Percentiles rank a stretch among this genome's conserved stretches.
These are phyloP conservation scores for Umimayanthus kanabou DNA, from an alignment of 92 coral and sea anemone genomes.

Conservation along the genomic window DNA sequence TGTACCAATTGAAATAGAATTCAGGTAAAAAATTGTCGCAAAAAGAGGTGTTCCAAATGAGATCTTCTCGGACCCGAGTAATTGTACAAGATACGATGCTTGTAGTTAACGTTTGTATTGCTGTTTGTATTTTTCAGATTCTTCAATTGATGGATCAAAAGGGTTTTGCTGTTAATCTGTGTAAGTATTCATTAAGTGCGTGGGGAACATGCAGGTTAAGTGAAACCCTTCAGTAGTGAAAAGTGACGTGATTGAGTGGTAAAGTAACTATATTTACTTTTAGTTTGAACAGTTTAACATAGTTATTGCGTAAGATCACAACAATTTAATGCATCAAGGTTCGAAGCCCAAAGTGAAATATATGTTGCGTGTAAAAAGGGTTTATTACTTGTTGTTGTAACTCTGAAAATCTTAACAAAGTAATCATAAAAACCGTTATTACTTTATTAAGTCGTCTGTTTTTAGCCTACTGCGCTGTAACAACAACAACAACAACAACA, in stretches of 20 bases:
- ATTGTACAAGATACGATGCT: neutral
- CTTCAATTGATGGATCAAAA: slow-evolving; percentile 18
- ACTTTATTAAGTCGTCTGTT: no score
- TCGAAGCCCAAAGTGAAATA: neutral
- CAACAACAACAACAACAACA: no score
- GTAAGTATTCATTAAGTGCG: slow-evolving; percentile 14
- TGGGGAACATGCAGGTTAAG: neutral
- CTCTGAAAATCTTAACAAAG: no score
- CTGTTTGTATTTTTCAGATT: slow-evolving; percentile 11
- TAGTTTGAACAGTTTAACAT: neutral
- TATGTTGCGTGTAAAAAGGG: no score
- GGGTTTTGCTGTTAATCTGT: slow-evolving; percentile 25
- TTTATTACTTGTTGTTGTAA: no score
- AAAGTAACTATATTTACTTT: neutral
- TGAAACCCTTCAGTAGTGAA: no score
- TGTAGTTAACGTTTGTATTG: neutral
- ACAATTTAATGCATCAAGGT: neutral
- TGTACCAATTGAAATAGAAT: no score
- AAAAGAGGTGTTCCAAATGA: neutral
- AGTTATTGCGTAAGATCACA: neutral
- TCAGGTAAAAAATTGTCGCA: no score
- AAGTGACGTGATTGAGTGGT: neutral
- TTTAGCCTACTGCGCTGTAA: no score
- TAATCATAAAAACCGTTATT: no score
- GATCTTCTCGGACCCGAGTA: no score